Base-by-base conservation (phyloP, 2,888 invertebrate genomes). In the Argyra leucocephala region DNA sequence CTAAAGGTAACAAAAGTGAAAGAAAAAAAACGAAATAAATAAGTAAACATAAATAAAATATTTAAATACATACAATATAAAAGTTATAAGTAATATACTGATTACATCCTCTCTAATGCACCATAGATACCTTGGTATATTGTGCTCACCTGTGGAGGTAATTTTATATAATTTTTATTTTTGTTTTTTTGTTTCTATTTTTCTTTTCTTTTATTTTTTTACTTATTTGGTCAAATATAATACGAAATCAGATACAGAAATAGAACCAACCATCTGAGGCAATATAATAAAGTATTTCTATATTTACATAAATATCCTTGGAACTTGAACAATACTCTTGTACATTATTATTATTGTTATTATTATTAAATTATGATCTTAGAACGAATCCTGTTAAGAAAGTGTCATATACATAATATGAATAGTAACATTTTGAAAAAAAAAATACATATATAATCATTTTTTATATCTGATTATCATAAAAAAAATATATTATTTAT, bases 91-190 rank as follows among this genome's bases (percentile, higher is more conserved):
- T 48, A 48, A 48, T 48, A 5, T 48, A 48, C 18, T 48, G 18
- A 48, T 18, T 48, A 15, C 18, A n/a, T n/a, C n/a, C n/a, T n/a
- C n/a, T 15, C 18, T 48, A n/a, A 48, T 48, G 48, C 48, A 48
- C 18, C 15, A 48, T 48, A 48, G 48, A 48, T 5, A 48, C 48
- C 15, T 48, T 48, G 18, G 18, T 12, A n/a, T n/a, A 48, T 48
- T 48, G 48, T 48, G n/a, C 48, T 48, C 48, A 48, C 48, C 48
- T 48, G 48, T 48, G 48, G 48, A 48, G 48, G 48, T 48, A 48
- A 48, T 48, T 48, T 48, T 48, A 48, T 48, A 48, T 48, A 48
- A 48, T 48, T 48, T 48, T 3, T 12, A 18, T 48, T 48, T 48
- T 48, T 12, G 12, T 31, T 31, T 31, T 26, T 4, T 26, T 26